Evolutionary conservation across 2,888 invertebrate genomes (phyloP).

Genomic region (Brenthis daphne): DNA sequence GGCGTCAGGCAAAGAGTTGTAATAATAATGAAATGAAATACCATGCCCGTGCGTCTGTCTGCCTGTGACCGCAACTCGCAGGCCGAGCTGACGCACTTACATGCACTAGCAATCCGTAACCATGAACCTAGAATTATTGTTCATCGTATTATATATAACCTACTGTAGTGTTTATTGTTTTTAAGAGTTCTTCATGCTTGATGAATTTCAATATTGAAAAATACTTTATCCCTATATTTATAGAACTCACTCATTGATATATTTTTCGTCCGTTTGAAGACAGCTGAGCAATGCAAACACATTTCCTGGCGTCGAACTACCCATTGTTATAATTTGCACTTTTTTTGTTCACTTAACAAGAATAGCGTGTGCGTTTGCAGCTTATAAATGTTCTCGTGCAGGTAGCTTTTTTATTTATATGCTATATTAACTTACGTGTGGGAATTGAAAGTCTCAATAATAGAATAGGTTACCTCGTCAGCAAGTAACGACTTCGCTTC

Average conservation of each 20-base stretch:
- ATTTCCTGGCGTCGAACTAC: slow-evolving; percentile 70
- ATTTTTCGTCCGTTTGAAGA: slow-evolving; percentile 18
- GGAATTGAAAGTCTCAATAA: slow-evolving; percentile 43
- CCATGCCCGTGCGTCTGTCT: slow-evolving; percentile 62
- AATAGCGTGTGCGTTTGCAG: slow-evolving; percentile 47
- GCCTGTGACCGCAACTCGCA: slow-evolving; percentile 58
- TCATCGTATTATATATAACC: slow-evolving; percentile 4
- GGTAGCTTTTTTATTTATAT: slow-evolving; percentile 45
- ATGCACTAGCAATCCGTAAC: slow-evolving; percentile 56
- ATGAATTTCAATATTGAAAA: no score
- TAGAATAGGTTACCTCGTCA: slow-evolving; percentile 35
- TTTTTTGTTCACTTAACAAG: slow-evolving; percentile 61
- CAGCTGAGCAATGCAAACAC: slow-evolving; percentile 44
- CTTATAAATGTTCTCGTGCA: slow-evolving; percentile 41
- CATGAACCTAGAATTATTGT: slow-evolving; percentile 62
- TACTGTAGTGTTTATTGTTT: no score
- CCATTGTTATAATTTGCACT: slow-evolving; percentile 64
- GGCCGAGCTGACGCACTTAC: slow-evolving; percentile 50
- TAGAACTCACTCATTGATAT: slow-evolving; percentile 33
- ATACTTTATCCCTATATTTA: no score
- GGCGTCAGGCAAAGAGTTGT: slow-evolving; percentile 46
- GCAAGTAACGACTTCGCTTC: slow-evolving; percentile 22
- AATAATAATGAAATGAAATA: slow-evolving; percentile 72
- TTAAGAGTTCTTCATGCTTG: no score
- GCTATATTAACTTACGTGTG: slow-evolving; percentile 45